phyloP scores from a whole-genome alignment of 1,140 invertebrate species.

The Zophobas morio region DNA sequence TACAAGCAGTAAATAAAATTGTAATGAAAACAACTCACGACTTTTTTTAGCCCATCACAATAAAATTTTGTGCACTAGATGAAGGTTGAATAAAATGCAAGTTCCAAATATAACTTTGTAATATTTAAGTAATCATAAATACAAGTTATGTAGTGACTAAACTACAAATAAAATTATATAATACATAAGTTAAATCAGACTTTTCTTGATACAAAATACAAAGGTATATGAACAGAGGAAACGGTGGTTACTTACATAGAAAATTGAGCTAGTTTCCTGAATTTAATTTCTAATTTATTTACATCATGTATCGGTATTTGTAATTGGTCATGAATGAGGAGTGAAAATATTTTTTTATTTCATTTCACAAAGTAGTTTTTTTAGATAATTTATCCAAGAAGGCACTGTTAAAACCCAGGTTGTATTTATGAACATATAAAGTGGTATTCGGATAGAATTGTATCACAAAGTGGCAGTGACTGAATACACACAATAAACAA shows the following conservation, averaged over 20 bases:
- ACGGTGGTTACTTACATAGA: conserved; percentile 22
- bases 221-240: conserved; percentile 36
- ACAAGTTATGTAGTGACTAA: conserved; percentile 35
- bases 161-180: conserved; percentile 30
- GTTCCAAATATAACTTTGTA: conserved; percentile 31
- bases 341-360: conserved; percentile 34
- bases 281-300: conserved; percentile 37
- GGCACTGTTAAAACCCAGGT: conserved; percentile 51
- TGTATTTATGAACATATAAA: conserved; percentile 43
- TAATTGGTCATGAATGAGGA: conserved; percentile 39
- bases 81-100: background rate
- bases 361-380: conserved; percentile 19
- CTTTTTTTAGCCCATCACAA: no score
- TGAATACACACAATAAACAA: conserved; percentile 41
- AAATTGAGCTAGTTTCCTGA: conserved; percentile 45
- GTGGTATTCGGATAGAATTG: conserved; percentile 42
- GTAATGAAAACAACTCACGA: no score
- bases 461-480: conserved; percentile 54
- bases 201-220: conserved; percentile 40
- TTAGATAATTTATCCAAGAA: conserved; percentile 39
- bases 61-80: no score
- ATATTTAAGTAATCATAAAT: conserved; percentile 37
- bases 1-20: no score
- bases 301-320: conserved; percentile 34
- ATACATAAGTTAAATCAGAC: conserved; percentile 42